Evolutionary conservation across 1,140 invertebrate genomes (phyloP).

Genomic region (Lutraria rhynchaena): DNA sequence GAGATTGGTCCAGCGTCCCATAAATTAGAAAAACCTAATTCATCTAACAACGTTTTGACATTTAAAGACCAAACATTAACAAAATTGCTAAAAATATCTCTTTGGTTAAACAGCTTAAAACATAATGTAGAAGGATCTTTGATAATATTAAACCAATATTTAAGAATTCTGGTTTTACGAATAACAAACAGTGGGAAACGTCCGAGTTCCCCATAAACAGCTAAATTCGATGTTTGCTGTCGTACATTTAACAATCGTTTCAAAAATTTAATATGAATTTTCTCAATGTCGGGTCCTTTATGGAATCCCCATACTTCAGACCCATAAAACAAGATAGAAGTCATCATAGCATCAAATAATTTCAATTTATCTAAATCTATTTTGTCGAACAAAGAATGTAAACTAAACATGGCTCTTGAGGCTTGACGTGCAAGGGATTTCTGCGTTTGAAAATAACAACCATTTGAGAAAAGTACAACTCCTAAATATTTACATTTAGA

Average conservation of each 20-base stretch:
- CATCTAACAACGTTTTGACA: too few species aligned
- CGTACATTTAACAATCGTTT: slow-evolving; percentile 14
- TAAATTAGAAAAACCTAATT: too few species aligned
- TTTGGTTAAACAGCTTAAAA: too few species aligned
- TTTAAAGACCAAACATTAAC: too few species aligned
- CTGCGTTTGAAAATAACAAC: too few species aligned
- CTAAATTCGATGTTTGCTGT: background rate
- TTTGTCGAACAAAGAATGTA: background rate
- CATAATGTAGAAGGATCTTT: too few species aligned
- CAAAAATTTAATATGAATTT: slow-evolving; percentile 8
- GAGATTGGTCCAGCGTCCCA: too few species aligned
- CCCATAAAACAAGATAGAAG: slow-evolving; percentile 10
- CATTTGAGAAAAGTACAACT: too few species aligned
- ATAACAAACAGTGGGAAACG: background rate
- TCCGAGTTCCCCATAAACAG: slow-evolving; percentile 11
- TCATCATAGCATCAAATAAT: slow-evolving; percentile 13
- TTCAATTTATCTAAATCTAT: slow-evolving; percentile 14
- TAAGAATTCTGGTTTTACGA: background rate
- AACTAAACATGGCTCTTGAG: too few species aligned
- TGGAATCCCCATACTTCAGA: slow-evolving; percentile 8
- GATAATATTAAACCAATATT: slow-evolving; percentile 20
- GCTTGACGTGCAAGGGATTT: too few species aligned
- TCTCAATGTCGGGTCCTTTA: slow-evolving; percentile 5
- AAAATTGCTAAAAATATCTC: too few species aligned
- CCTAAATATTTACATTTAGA: too few species aligned